Evolutionary conservation across 2,113 vertebrate genomes (phyloP).

Genomic region (Dasypus novemcinctus): DNA sequence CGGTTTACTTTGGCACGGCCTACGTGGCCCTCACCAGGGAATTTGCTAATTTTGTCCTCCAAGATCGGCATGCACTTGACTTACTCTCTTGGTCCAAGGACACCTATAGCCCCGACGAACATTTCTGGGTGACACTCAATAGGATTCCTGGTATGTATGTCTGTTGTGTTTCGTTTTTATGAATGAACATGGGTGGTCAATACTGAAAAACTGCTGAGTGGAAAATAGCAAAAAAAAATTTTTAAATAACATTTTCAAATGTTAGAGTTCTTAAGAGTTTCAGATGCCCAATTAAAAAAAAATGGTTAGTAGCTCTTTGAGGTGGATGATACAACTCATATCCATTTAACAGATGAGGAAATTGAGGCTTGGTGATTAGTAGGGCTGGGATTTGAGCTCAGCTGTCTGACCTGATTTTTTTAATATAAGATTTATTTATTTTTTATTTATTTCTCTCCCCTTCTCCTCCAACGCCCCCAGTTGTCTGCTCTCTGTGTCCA

Average conservation of each 20-base stretch:
- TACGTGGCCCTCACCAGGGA: slow-evolving; percentile 65
- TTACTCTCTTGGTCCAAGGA: slow-evolving; percentile 68
- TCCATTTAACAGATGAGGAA: not conserved
- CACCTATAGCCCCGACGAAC: slow-evolving; percentile 73
- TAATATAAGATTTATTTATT: too few species aligned
- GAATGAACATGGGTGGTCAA: not conserved
- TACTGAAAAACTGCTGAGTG: not conserved
- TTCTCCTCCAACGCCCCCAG: too few species aligned
- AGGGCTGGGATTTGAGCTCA: not conserved
- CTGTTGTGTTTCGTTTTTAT: not conserved
- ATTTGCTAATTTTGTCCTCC: slow-evolving; percentile 57
- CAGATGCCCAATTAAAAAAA: not conserved
- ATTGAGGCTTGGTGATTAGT: not conserved
- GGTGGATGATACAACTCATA: not conserved
- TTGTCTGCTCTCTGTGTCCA: too few species aligned
- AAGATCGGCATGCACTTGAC: slow-evolving; percentile 56
- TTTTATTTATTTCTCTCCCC: too few species aligned
- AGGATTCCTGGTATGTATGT: slow-evolving; percentile 62
- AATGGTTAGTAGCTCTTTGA: not conserved
- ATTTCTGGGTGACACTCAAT: slow-evolving; percentile 73
- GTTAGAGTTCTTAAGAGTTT: not conserved
- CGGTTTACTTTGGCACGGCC: slow-evolving; percentile 67
- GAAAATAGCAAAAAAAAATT: not conserved
- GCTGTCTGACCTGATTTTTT: not conserved
- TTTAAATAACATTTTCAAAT: not conserved